These are phyloP conservation scores for Brachylomia viminalis DNA, from an alignment of 2,888 invertebrate species.

Conservation along the genomic window DNA sequence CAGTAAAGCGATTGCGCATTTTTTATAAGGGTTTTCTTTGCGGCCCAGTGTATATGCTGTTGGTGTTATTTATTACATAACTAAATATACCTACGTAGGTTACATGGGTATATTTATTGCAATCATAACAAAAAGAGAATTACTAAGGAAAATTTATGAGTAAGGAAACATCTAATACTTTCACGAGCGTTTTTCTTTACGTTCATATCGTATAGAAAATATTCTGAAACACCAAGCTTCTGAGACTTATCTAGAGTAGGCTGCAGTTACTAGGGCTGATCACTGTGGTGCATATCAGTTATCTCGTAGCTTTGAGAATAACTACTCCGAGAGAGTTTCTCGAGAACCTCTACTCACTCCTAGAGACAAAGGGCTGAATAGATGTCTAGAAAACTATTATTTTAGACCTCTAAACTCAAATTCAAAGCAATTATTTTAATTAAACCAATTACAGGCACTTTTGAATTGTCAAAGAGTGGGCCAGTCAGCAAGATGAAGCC, in stretches of 20 bases:
- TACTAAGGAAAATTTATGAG: background rate
- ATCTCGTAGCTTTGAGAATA: constrained; percentile 20
- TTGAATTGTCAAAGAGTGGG: background rate
- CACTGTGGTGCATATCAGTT: background rate
- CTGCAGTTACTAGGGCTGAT: constrained; percentile 4
- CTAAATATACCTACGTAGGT: background rate
- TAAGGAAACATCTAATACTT: background rate
- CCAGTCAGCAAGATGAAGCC: background rate
- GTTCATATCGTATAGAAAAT: background rate
- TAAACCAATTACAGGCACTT: too few species aligned
- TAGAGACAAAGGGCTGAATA: background rate
- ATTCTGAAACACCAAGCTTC: background rate
- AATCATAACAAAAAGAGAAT: background rate
- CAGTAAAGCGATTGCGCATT: too few species aligned
- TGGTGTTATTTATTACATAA: background rate
- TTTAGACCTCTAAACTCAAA: background rate
- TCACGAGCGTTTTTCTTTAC: background rate
- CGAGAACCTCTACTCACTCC: background rate
- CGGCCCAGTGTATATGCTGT: too few species aligned
- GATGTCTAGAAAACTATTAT: background rate
- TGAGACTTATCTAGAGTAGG: background rate
- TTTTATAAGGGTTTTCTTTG: too few species aligned
- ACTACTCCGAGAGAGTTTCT: background rate
- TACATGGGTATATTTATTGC: background rate
- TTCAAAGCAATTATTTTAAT: background rate